phyloP scores from a whole-genome alignment of 2,113 vertebrate genomes.

The Phoxinus phoxinus region DNA sequence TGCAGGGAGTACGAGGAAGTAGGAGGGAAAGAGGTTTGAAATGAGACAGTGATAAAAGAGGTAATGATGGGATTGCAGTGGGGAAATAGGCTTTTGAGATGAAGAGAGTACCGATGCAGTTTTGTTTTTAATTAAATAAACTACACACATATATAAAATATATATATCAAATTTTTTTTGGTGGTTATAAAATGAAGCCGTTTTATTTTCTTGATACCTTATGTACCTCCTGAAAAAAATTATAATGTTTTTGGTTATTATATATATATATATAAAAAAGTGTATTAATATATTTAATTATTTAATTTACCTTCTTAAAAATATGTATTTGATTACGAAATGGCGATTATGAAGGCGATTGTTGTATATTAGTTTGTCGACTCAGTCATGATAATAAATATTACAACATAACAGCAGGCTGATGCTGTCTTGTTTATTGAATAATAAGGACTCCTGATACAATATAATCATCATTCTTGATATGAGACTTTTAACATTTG shows the following conservation, averaged over 20 bases:
- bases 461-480: slow-evolving; percentile 69
- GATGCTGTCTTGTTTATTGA: slow-evolving; percentile 41
- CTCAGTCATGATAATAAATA: slow-evolving; percentile 67
- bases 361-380: too few species aligned
- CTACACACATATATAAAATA: too few species aligned
- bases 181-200: too few species aligned
- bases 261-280: too few species aligned
- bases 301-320: not conserved
- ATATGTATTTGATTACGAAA: not conserved
- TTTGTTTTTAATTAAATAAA: not conserved
- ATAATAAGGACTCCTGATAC: slow-evolving; percentile 50
- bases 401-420: slow-evolving; percentile 47
- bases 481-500: slow-evolving; percentile 25
- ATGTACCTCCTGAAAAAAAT: not conserved
- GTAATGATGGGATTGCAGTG: not conserved
- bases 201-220: too few species aligned
- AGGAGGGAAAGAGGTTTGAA: not conserved
- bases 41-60: slow-evolving; percentile 9
- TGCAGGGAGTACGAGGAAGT: slow-evolving; percentile 63
- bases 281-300: not conserved
- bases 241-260: too few species aligned
- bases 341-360: too few species aligned
- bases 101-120: not conserved
- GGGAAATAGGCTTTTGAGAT: not conserved
- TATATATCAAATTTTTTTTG: too few species aligned